A percentile compares a stretch with the other conserved stretches of the same genome.
phyloP scores from a whole-genome alignment of 2,797 vertebrate genomes.

The Agapornis canus region DNA sequence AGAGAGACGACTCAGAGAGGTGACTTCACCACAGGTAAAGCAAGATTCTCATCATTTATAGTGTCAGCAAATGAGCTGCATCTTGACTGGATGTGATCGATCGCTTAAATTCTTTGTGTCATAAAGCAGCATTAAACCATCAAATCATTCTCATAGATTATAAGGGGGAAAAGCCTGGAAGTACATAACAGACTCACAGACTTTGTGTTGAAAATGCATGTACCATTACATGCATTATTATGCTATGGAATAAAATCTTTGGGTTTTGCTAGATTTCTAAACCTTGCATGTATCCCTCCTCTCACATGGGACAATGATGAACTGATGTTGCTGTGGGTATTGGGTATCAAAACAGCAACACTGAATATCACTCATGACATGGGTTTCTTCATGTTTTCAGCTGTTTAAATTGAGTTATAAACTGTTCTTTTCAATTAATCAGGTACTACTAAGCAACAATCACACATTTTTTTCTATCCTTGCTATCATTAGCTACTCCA shows the following conservation, averaged over 20 bases:
- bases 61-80: background rate
- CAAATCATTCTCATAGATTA: background rate
- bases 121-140: background rate
- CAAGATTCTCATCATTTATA: background rate
- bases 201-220: background rate
- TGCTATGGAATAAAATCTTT: background rate
- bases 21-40: background rate
- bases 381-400: background rate
- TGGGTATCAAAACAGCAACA: background rate
- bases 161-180: background rate
- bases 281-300: background rate
- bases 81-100: background rate
- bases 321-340: background rate
- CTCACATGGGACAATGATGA: background rate
- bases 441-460: background rate
- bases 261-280: background rate
- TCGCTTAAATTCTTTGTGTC: background rate
- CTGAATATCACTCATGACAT: accelerated
- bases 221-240: background rate
- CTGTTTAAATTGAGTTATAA: background rate
- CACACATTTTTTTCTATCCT: background rate
- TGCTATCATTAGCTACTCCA: background rate
- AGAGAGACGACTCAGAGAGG: background rate
- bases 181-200: background rate
- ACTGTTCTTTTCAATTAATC: background rate